Evolutionary conservation across 2,888 invertebrate genomes (phyloP), one percentile per base, ranked within the genome.

Genomic region (Caenorhabditis imperialis): DNA sequence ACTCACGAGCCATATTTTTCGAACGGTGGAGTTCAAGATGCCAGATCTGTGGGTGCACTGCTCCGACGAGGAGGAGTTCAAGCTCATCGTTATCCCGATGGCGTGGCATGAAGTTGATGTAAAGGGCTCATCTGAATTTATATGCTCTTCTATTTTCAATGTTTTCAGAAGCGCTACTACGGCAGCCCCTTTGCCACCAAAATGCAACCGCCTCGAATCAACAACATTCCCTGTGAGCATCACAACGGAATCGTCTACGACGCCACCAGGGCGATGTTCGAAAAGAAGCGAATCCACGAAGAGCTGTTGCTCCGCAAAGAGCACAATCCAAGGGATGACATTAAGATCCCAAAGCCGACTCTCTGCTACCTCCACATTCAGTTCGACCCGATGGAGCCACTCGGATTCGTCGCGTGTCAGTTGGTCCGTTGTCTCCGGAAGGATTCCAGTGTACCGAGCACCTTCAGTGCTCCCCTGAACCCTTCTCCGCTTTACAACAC

Each of bases 41-140:
- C 58, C 58, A 7, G 20, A 48, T 3, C 1, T 18, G 5, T 58
- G 58, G 58, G 18, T 35, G 3, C 14, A 37, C 14, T 10, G 14
- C 18, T 47, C 4, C 37, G 7, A 23, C 1, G 38, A n/a, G 12
- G 3, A 22, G 6, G 33, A 62, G 18, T 62, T 40, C 23, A 62
- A 45, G 44, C 27, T 62, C 10, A 44, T 35, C 2, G 44, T 53
- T 2, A 45, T 62, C 12, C 62, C 62, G 20, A 53, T 62, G 45
- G 35, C 25, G 6, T 62, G 12, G 18, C 8, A 53, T 33, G 14
- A 53, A n/a, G n/a, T 10, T 1, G 8, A 44, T 18, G 62, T 62
- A 4, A n/a, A n/a, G n/a, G n/a, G n/a, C n/a, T n/a, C n/a, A n/a
- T n/a, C n/a, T n/a, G n/a, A n/a, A n/a, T n/a, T n/a, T n/a, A n/a